These are phyloP conservation scores for Cryptoleucopteryx plumbea DNA, from an alignment of 2,113 vertebrate species.

Conservation along the genomic window DNA sequence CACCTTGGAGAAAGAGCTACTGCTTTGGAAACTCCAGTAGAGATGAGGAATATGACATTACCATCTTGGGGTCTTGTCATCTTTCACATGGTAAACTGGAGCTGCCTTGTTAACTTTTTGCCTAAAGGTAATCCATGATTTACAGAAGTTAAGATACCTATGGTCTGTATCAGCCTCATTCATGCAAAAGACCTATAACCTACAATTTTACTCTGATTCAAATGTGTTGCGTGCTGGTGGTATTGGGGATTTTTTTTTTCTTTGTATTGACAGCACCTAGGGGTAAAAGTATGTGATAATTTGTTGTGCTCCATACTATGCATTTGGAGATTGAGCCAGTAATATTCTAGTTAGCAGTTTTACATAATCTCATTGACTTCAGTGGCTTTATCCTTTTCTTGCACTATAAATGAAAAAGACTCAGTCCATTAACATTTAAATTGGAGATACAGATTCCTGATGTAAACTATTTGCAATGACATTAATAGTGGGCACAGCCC, in stretches of 20 bases:
- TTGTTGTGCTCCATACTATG: not conserved
- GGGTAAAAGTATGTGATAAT: not conserved
- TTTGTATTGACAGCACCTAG: not conserved
- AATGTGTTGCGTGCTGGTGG: not conserved
- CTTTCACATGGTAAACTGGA: not conserved
- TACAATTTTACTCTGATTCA: not conserved
- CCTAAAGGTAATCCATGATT: not conserved
- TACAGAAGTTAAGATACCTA: not conserved
- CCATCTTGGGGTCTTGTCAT: not conserved
- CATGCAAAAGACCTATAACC: fast-evolving
- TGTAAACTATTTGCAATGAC: constrained; percentile 33
- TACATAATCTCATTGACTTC: constrained; percentile 3
- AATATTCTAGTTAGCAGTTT: not conserved
- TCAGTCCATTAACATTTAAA: constrained; percentile 62
- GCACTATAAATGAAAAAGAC: constrained; percentile 16
- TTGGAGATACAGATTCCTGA: constrained; percentile 25
- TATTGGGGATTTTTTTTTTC: not conserved
- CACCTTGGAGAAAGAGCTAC: not conserved
- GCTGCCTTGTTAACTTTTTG: not conserved
- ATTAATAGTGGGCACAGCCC: constrained; percentile 53
- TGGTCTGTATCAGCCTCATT: not conserved
- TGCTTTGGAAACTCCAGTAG: not conserved
- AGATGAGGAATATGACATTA: not conserved
- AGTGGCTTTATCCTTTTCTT: not conserved
- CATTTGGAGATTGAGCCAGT: not conserved